These are phyloP conservation scores for Syngnathus acus DNA, from an alignment of 2,797 vertebrate genomes.

Conservation along the genomic window DNA sequence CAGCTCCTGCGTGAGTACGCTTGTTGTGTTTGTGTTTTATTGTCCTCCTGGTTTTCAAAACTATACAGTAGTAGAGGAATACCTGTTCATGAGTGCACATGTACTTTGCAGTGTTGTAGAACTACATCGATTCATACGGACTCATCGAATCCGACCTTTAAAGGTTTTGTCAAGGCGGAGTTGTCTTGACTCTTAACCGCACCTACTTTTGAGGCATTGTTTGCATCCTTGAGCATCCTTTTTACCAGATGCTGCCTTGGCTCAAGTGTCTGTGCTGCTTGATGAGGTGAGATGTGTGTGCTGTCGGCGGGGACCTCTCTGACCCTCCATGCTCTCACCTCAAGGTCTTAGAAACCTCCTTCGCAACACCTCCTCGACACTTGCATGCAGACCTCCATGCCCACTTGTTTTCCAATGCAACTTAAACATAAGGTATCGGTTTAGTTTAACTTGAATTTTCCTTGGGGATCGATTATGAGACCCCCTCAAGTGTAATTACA, in stretches of 20 bases:
- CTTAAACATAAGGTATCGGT: conserved; percentile 18
- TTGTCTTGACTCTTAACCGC: too few relatives aligned
- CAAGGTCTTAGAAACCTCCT: conserved; percentile 45
- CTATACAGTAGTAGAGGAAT: too few relatives aligned
- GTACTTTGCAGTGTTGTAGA: too few relatives aligned
- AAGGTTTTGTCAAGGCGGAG: too few relatives aligned
- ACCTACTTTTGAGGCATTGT: too few relatives aligned
- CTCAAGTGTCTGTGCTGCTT: conserved; percentile 41
- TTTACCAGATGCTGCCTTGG: conserved; percentile 10
- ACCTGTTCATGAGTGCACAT: too few relatives aligned
- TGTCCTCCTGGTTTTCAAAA: too few relatives aligned
- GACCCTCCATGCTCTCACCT: conserved; percentile 48
- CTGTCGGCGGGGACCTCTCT: conserved; percentile 34
- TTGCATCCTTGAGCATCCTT: not conserved
- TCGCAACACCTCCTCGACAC: conserved; percentile 36
- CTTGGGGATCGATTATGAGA: conserved; percentile 36
- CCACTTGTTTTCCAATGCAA: conserved; percentile 29
- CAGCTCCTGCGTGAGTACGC: too few relatives aligned
- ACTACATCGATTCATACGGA: too few relatives aligned
- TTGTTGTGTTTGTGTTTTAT: too few relatives aligned
- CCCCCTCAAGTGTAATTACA: conserved; percentile 42
- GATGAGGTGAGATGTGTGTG: conserved; percentile 62
- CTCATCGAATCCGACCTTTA: too few relatives aligned
- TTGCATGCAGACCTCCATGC: conserved; percentile 22
- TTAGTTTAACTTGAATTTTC: conserved; percentile 8